Conservation (phyloP, 2,888 invertebrate genomes). For the Melanargia galathea region DNA sequence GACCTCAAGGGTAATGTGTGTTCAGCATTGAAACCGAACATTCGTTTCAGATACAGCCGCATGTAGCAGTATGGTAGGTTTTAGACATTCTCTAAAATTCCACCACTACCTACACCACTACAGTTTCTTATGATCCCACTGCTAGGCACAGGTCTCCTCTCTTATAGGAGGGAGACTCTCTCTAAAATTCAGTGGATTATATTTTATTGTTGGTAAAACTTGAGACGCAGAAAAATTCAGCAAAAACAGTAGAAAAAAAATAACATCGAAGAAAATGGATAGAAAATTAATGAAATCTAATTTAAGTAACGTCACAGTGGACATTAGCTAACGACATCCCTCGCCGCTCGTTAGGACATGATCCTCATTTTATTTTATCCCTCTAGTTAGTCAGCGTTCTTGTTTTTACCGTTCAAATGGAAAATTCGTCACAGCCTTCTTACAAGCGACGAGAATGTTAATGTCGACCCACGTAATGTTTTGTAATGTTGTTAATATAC, state of each 20-base stretch:
- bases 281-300: conserved; percentile 44
- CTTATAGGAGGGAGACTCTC: too few species aligned
- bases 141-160: too few species aligned
- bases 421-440: conserved; percentile 25
- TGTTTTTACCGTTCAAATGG: conserved; percentile 45
- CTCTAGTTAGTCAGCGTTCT: conserved; percentile 60
- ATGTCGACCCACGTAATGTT: conserved; percentile 26
- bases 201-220: background rate
- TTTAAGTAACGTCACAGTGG: conserved; percentile 67
- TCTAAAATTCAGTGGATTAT: too few species aligned
- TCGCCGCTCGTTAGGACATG: conserved; percentile 66
- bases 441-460: conserved; percentile 27
- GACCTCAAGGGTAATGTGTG: too few species aligned
- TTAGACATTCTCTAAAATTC: too few species aligned
- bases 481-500: conserved; percentile 11
- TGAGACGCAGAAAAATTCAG: background rate
- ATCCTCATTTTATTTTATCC: conserved; percentile 71
- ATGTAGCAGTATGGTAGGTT: too few species aligned
- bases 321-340: conserved; percentile 74
- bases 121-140: too few species aligned
- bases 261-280: conserved; percentile 5
- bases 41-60: too few species aligned
- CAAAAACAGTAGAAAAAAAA: background rate
- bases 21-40: too few species aligned
- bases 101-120: too few species aligned